Base-by-base conservation (phyloP, 2,113 vertebrate species). In the Chaenocephalus aceratus region DNA sequence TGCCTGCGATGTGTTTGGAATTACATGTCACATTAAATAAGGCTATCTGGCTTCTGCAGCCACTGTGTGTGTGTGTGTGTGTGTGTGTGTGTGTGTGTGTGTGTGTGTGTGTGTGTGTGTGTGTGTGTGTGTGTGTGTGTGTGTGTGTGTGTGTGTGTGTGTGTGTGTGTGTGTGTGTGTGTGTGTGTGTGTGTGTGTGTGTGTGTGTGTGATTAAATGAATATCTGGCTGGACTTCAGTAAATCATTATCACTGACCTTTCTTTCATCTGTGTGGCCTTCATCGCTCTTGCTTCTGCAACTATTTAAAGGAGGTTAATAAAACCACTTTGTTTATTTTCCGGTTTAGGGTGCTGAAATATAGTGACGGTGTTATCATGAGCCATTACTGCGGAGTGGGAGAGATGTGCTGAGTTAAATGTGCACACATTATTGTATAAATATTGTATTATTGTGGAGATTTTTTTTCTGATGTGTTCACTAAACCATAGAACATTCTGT, bases 1-100 rank as follows among this genome's bases (percentile, higher is more conserved):
- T 80, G 26, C 70, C 75, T 65, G 80, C 48, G 14, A 72, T 83
- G 77, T 81, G 75, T 71, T 86, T 82, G 82, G 70, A 88, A 89
- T 86, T 86, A 77, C 51, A 58, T 77, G 80, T 82, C 85, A 87
- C 83, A 89, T 89, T 66, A 83, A 88, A 83, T 84, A 80, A 85
- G 36, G 60, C 77, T 75, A 75, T 84, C 83, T 79, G 60, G 23
- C 16, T 61, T 77, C 72, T 82, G 78, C 70, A 86, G 77, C 64
- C 56, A 48, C 57, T 7, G 58, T 46, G 51, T n/a, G 62, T 75
- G 78, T 73, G 54, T 52, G 56, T 67, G 41, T 48, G 36, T 56
- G 53, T 41, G 49, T 54, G 56, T 26, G 49, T 14, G 60, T 71
- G 74, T 75, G 57, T 44, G 41, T 74, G 44, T 63, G 26, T 64